Evolutionary conservation across 53 echinoderm and acorn worm genomes (phyloP), one percentile per base, ranked within the genome.

Genomic region (Apostichopus leukothele): DNA sequence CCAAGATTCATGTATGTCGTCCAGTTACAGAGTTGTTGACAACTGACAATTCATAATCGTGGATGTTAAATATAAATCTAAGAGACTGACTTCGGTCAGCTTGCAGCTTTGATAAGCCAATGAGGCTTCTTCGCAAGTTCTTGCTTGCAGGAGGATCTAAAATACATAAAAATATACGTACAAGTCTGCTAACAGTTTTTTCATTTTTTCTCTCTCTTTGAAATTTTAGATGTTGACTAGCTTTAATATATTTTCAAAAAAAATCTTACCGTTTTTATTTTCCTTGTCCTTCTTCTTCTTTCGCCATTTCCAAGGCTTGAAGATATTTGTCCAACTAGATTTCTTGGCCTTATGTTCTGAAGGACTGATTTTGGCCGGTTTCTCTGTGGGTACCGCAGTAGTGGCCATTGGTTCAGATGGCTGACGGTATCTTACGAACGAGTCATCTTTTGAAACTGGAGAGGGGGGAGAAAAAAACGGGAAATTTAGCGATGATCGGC

Each of bases 221-320:
- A 39, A 3, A 39, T 39, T 39, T 39, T 39, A 39, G 39, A 39
- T 39, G 39, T 39, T 27, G 39, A 39, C 39, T 39, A 39, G 39
- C 39, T 39, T 39, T 39, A 0, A 57, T 57, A 57, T 9, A 68
- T 18, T 18, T 5, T n/a, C 6, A 16, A 71, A 71, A 3, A 16
- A 71, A 71, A 3, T 18, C 81, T 81, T 81, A 81, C 81, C 81
- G 7, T 81, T 81, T n/a, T 21, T 81, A 21, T 81, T 59, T 16
- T 59, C 9, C 51, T 88, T 88, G 1, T 90, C 75, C 89, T 93
- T 93, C 91, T 93, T 95, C 90, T 95, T 96, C 95, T 91, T 96
- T 92, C 91, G 92, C 96, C 96, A 96, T 52, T 96, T 96, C 96
- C 96, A 96, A 0, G 96, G 96, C 79, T 95, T 95, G 79, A 97